These are phyloP conservation scores for Catagonus wagneri DNA, from an alignment of 2,113 vertebrate species.

Conservation along the genomic window DNA sequence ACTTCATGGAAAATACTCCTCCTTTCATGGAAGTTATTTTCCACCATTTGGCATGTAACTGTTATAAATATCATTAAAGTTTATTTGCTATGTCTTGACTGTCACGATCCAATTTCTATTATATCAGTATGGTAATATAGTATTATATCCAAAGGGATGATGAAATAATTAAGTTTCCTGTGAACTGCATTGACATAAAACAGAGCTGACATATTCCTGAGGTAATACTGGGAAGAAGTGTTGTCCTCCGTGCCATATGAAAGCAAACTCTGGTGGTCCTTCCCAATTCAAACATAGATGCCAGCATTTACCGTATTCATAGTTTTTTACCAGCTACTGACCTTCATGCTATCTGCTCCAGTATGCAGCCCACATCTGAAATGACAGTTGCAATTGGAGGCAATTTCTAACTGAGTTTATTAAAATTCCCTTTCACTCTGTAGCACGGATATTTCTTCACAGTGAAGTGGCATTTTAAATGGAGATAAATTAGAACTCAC, in stretches of 20 bases:
- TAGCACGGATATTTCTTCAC: neutral
- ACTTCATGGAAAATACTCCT: neutral
- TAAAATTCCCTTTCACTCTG: neutral
- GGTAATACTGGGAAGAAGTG: neutral
- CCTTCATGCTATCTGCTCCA: neutral
- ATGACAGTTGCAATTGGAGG: neutral
- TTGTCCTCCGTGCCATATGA: neutral
- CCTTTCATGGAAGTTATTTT: neutral
- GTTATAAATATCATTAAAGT: neutral
- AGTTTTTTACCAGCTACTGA: neutral
- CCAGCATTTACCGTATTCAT: neutral
- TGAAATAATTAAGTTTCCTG: neutral
- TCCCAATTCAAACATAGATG: neutral
- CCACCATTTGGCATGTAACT: neutral
- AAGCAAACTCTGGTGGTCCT: neutral
- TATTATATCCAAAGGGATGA: neutral
- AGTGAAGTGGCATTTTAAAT: neutral
- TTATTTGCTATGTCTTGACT: neutral
- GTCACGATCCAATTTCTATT: neutral
- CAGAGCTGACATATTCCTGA: neutral
- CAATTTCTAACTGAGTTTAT: neutral
- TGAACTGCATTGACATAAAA: neutral
- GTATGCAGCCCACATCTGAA: neutral
- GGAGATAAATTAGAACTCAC: neutral
- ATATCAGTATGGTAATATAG: neutral